Percentiles rank a stretch among this genome's conserved stretches.
These are phyloP conservation scores for Hippasteria phrygiana DNA, from an alignment of 53 echinoderm and acorn worm species.

Conservation along the genomic window DNA sequence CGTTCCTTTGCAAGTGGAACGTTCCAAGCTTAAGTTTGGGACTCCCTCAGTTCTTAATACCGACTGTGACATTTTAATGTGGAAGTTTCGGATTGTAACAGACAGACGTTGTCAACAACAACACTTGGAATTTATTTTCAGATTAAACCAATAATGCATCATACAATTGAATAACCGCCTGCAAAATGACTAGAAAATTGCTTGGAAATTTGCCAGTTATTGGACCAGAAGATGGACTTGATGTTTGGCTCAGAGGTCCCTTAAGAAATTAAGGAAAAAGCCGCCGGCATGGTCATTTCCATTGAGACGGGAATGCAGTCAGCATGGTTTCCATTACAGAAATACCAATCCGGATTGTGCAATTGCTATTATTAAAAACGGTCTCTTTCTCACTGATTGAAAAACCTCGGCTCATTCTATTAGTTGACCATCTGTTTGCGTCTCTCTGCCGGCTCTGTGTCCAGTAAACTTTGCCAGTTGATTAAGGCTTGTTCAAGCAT, in stretches of 20 bases:
- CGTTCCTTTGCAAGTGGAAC: too few relatives aligned
- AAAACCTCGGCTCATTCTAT: background rate
- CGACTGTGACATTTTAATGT: too few relatives aligned
- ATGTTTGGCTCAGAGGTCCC: background rate
- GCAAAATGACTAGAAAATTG: too few relatives aligned
- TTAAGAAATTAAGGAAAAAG: background rate
- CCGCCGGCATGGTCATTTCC: background rate
- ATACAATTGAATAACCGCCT: too few relatives aligned
- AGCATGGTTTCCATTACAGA: background rate
- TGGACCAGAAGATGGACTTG: background rate
- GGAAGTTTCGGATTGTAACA: too few relatives aligned
- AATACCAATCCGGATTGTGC: background rate
- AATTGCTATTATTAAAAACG: background rate
- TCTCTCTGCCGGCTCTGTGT: background rate
- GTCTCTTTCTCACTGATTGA: background rate
- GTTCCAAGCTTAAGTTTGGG: too few relatives aligned
- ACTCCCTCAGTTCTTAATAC: too few relatives aligned
- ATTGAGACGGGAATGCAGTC: background rate
- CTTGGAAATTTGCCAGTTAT: too few relatives aligned
- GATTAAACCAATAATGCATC: too few relatives aligned
- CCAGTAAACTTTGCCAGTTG: constrained; percentile 9
- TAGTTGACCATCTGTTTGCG: background rate
- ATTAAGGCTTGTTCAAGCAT: background rate
- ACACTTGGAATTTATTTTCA: too few relatives aligned
- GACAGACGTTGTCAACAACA: too few relatives aligned